Evolutionary conservation across 2,888 invertebrate species (phyloP).

Genomic region (Ichneumon xanthorius): DNA sequence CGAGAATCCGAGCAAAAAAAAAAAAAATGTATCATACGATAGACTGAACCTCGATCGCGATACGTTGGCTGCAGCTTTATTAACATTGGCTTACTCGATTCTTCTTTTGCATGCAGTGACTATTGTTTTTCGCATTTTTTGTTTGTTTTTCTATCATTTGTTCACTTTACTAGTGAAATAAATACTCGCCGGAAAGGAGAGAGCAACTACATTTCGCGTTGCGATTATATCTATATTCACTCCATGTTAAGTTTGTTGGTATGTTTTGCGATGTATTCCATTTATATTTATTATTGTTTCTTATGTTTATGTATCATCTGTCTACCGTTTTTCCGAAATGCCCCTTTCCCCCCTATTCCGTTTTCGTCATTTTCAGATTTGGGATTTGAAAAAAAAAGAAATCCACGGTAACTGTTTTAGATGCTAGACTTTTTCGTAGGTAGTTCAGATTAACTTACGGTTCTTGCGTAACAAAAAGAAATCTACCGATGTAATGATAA

Average conservation of each 20-base stretch:
- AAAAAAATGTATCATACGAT: constrained; percentile 20
- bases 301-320: constrained; percentile 60
- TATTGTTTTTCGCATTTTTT: constrained; percentile 55
- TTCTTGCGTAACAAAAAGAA: constrained; percentile 15
- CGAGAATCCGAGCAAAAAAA: constrained; percentile 33
- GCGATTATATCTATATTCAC: constrained; percentile 70
- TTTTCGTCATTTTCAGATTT: constrained; percentile 67
- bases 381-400: constrained; percentile 33
- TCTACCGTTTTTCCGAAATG: constrained; percentile 34
- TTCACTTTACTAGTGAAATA: constrained; percentile 57
- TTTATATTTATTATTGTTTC: constrained; percentile 67
- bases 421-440: constrained; percentile 59
- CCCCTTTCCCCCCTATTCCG: constrained; percentile 38
- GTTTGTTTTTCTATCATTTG: constrained; percentile 65
- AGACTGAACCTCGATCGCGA: constrained; percentile 71
- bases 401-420: constrained; percentile 50
- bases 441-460: constrained; percentile 56
- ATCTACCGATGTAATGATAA: constrained; percentile 44
- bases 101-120: constrained; percentile 71
- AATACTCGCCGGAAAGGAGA: constrained; percentile 63
- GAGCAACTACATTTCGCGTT: constrained; percentile 74
- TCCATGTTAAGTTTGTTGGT: constrained; percentile 79
- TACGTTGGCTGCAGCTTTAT: constrained; percentile 76
- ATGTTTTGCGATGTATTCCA: constrained; percentile 79
- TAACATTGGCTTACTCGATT: constrained; percentile 69